Conservation (phyloP, 2,113 vertebrate genomes). For the Pungitius pungitius region DNA sequence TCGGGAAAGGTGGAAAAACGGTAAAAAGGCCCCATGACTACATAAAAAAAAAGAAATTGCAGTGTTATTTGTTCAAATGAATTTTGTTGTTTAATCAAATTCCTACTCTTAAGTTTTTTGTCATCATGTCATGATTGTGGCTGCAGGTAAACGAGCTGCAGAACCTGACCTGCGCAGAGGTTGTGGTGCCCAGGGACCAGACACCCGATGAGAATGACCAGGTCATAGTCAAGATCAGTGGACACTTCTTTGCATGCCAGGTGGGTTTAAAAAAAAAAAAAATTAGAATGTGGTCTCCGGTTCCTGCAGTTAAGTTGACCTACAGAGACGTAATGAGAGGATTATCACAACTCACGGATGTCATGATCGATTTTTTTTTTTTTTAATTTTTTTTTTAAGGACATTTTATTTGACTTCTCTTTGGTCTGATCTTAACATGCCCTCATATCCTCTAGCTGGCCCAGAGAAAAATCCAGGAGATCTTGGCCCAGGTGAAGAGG, state of each 20-base stretch:
- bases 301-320: neutral
- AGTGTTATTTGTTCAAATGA: neutral
- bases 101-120: neutral
- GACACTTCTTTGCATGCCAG: conserved; percentile 99
- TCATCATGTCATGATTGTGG: neutral
- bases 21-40: conserved; percentile 69
- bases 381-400: neutral
- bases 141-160: conserved; percentile 96
- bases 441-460: conserved; percentile 83
- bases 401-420: neutral
- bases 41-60: too few species aligned
- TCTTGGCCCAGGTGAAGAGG: conserved; percentile 96
- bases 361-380: neutral
- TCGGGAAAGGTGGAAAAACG: conserved; percentile 99
- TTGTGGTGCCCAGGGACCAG: conserved; percentile 98
- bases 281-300: too few species aligned
- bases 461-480: conserved; percentile 99
- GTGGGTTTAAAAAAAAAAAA: too few species aligned
- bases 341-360: neutral
- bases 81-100: neutral
- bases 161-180: conserved; percentile 97
- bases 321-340: neutral
- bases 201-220: conserved; percentile 98
- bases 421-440: neutral
- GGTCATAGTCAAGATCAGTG: conserved; percentile 98